Evolutionary conservation across 2,888 invertebrate genomes (phyloP).

Genomic region (Lobophora halterata): DNA sequence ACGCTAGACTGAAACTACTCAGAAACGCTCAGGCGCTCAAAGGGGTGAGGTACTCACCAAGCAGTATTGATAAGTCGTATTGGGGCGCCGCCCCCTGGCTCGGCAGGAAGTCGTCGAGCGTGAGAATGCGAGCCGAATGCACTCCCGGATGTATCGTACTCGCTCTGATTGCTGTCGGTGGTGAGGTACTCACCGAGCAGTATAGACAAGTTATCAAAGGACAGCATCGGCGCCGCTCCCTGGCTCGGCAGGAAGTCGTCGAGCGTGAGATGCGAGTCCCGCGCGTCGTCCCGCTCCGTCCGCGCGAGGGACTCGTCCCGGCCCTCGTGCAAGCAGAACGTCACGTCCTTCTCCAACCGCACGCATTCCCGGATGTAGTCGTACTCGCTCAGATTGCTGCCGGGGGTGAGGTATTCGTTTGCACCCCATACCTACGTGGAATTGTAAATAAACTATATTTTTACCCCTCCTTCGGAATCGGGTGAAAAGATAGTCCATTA

Average conservation of each 20-base stretch:
- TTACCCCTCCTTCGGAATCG: too few species aligned
- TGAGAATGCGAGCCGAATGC: too few species aligned
- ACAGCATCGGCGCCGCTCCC: conserved; percentile 86
- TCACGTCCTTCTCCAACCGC: conserved; percentile 94
- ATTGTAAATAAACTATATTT: background rate
- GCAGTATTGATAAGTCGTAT: conserved; percentile 88
- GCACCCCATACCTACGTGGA: conserved; percentile 88
- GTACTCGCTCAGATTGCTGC: conserved; percentile 92
- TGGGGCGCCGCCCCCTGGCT: conserved; percentile 89
- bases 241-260: conserved; percentile 89
- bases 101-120: too few species aligned
- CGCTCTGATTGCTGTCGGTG: too few species aligned
- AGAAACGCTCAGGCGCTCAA: too few species aligned
- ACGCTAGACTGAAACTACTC: too few species aligned
- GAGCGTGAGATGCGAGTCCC: conserved; percentile 86
- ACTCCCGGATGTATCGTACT: too few species aligned
- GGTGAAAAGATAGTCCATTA: too few species aligned
- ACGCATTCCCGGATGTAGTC: conserved; percentile 97
- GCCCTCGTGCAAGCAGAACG: conserved; percentile 84
- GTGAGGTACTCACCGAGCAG: conserved; percentile 88
- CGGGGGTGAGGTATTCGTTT: conserved; percentile 92
- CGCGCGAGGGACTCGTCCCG: conserved; percentile 86
- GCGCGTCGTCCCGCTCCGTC: conserved; percentile 90
- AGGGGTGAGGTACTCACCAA: too few species aligned
- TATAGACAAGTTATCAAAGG: conserved; percentile 92